phyloP scores from a whole-genome alignment of 2,888 invertebrate species.

The Tachina fera region DNA sequence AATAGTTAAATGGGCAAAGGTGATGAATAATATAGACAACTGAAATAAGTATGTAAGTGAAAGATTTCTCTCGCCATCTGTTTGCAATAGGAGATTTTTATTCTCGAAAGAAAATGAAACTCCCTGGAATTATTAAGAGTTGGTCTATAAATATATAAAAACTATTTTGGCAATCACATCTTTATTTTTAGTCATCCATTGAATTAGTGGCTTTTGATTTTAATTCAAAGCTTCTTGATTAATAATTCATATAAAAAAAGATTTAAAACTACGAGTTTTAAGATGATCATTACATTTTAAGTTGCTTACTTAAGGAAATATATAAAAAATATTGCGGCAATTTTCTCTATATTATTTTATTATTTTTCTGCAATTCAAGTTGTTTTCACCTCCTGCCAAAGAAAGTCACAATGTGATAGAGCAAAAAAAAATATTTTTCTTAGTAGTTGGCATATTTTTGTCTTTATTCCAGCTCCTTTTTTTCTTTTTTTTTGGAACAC shows the following conservation, averaged over 20 bases:
- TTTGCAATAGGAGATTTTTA: too few species aligned
- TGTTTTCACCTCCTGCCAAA: slow-evolving; percentile 62
- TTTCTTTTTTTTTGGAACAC: neutral
- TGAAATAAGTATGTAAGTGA: too few species aligned
- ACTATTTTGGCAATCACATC: neutral
- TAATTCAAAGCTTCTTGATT: slow-evolving; percentile 28
- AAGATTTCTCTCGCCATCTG: too few species aligned
- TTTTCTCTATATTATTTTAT: slow-evolving; percentile 32
- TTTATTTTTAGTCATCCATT: neutral
- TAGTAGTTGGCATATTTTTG: neutral
- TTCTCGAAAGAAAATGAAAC: too few species aligned
- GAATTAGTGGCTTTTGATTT: slow-evolving; percentile 20
- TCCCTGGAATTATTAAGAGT: too few species aligned
- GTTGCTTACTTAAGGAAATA: slow-evolving; percentile 35
- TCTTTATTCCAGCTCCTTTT: neutral
- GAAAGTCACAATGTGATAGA: slow-evolving; percentile 58
- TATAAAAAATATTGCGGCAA: slow-evolving; percentile 16
- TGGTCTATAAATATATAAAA: too few species aligned
- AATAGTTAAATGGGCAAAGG: too few species aligned
- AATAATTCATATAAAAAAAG: slow-evolving; percentile 36
- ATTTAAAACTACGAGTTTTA: slow-evolving; percentile 37
- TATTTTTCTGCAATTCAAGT: slow-evolving; percentile 51
- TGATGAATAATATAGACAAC: too few species aligned
- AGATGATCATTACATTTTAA: slow-evolving; percentile 22
- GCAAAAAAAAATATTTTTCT: slow-evolving; percentile 18